A percentile compares a stretch with the other conserved stretches of the same genome.
Evolutionary conservation across 1,140 invertebrate genomes (phyloP).

Genomic region (Drosophila neocordata): DNA sequence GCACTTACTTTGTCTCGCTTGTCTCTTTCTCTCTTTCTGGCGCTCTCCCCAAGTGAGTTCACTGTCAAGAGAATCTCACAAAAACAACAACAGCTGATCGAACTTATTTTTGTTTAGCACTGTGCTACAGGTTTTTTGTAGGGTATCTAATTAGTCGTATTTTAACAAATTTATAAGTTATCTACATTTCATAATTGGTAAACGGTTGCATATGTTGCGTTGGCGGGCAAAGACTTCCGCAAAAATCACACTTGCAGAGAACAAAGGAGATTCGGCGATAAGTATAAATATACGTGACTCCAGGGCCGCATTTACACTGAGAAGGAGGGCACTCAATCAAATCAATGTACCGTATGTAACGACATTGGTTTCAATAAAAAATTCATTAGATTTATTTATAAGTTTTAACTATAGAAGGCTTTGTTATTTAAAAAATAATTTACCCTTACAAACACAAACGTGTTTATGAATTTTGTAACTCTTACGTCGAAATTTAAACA

Average conservation of each 20-base stretch:
- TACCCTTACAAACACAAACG: no score
- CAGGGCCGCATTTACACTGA: neutral
- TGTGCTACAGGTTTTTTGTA: neutral
- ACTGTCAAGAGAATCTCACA: slow-evolving; percentile 7
- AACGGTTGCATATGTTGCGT: slow-evolving; percentile 72
- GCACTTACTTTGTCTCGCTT: slow-evolving; percentile 4
- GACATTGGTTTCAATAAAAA: neutral
- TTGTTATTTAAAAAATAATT: no score
- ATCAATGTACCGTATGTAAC: no score
- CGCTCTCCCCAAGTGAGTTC: neutral
- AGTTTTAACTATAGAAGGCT: no score
- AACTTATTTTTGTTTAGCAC: slow-evolving; percentile 10
- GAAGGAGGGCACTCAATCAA: neutral
- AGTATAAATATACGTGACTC: neutral
- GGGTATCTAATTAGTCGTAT: slow-evolving; percentile 15
- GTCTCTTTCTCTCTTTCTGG: slow-evolving; percentile 4
- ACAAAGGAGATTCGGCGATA: slow-evolving; percentile 48
- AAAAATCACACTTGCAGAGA: slow-evolving; percentile 37
- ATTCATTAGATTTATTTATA: no score
- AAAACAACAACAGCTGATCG: slow-evolving; percentile 61
- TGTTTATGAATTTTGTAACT: no score
- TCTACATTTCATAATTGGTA: slow-evolving; percentile 50
- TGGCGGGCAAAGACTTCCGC: slow-evolving; percentile 72
- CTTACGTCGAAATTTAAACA: no score
- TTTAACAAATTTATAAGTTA: slow-evolving; percentile 10